These are phyloP conservation scores for Opisthograptis luteolata DNA, from an alignment of 2,888 invertebrate species.

Conservation along the genomic window DNA sequence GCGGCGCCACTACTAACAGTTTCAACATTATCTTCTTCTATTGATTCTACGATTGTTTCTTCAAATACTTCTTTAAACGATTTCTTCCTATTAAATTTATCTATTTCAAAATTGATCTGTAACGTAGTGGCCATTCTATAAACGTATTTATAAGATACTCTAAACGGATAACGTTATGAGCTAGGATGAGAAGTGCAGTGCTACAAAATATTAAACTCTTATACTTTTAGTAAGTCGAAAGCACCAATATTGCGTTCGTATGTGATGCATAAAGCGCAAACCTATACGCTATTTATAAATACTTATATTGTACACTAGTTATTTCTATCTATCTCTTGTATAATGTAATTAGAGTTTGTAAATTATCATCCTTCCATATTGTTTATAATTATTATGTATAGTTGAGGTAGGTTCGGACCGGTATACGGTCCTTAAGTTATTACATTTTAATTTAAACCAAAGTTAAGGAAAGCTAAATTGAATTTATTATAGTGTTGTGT, in stretches of 20 bases:
- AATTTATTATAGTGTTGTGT: background rate
- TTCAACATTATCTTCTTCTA: constrained; percentile 8
- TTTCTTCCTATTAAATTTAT: constrained; percentile 12
- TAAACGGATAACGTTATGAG: constrained; percentile 23
- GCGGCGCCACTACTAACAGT: constrained; percentile 51
- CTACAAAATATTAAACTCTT: constrained; percentile 49
- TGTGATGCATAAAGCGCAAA: constrained; percentile 56
- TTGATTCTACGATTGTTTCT: constrained; percentile 7
- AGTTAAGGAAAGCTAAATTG: constrained; percentile 7
- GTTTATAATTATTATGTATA: too few species aligned
- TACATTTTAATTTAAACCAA: constrained; percentile 33
- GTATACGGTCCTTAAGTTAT: constrained; percentile 22
- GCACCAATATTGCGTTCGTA: constrained; percentile 68
- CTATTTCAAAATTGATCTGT: constrained; percentile 49
- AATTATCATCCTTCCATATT: constrained; percentile 73
- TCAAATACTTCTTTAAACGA: constrained; percentile 10
- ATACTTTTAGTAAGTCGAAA: constrained; percentile 53
- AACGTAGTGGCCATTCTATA: constrained; percentile 73
- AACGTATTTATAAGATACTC: constrained; percentile 44
- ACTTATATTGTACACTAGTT: constrained; percentile 68
- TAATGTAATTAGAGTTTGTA: constrained; percentile 75
- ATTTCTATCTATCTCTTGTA: constrained; percentile 78
- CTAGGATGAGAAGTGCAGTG: constrained; percentile 52
- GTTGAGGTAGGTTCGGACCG: constrained; percentile 31
- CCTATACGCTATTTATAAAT: constrained; percentile 62